phyloP scores from a whole-genome alignment of 2,797 vertebrate species.

The Helarctos malayanus region DNA sequence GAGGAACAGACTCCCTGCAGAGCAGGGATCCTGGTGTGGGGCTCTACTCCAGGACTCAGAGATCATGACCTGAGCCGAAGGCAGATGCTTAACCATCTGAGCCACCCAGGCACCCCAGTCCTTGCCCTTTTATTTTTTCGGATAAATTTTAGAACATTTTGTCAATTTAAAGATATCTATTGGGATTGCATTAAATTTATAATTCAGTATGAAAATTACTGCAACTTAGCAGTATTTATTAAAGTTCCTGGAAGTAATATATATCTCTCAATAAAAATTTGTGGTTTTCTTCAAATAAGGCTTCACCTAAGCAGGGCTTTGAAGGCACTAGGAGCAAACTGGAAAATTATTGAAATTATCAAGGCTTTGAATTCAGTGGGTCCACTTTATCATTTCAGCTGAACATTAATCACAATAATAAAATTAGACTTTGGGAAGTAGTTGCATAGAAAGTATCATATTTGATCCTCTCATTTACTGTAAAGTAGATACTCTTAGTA shows the following conservation, averaged over 20 bases:
- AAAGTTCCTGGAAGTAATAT: slow-evolving; percentile 9
- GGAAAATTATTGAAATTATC: background rate
- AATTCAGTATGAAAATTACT: background rate
- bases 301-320: background rate
- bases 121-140: background rate
- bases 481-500: background rate
- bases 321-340: background rate
- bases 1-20: background rate
- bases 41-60: background rate
- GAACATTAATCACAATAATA: background rate
- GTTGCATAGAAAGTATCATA: background rate
- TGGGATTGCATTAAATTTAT: background rate
- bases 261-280: background rate
- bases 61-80: background rate
- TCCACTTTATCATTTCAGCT: background rate
- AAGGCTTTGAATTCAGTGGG: background rate
- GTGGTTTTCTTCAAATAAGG: background rate
- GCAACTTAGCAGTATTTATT: background rate
- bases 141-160: slow-evolving; percentile 8
- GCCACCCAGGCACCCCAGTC: background rate
- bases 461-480: background rate
- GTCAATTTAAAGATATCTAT: background rate
- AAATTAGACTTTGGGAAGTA: slow-evolving; percentile 28
- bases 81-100: background rate
- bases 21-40: background rate